Percentiles rank a stretch among this genome's conserved stretches.
phyloP scores from a whole-genome alignment of 2,113 vertebrate species.

The Glareola pratincola region DNA sequence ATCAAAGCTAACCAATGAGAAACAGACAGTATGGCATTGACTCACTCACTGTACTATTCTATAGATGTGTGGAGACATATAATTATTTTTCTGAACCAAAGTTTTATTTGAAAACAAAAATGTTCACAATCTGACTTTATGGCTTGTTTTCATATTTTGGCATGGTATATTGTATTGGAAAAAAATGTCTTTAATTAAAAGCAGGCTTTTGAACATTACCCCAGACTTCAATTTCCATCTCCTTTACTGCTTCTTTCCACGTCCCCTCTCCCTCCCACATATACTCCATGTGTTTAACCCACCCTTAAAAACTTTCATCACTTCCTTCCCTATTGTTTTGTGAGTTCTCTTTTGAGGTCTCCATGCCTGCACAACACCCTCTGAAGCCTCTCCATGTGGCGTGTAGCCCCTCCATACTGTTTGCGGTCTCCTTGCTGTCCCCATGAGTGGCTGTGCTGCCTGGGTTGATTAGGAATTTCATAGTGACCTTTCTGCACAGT shows the following conservation, averaged over 20 bases:
- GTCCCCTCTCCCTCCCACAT: not conserved
- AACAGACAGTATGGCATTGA: slow-evolving; percentile 37
- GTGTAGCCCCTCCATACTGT: not conserved
- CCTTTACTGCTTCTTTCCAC: slow-evolving; percentile 12
- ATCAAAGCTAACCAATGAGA: slow-evolving; percentile 56
- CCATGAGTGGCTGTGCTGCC: not conserved
- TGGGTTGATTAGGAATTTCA: not conserved
- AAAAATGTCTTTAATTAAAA: slow-evolving; percentile 55
- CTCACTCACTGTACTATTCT: not conserved
- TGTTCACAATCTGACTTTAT: slow-evolving; percentile 53
- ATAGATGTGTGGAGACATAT: slow-evolving; percentile 3
- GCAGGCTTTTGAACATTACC: slow-evolving; percentile 15
- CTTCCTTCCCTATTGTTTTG: not conserved
- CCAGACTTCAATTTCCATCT: slow-evolving; percentile 25
- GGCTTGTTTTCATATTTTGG: slow-evolving; percentile 46
- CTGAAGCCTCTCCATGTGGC: not conserved
- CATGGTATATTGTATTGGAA: slow-evolving; percentile 24
- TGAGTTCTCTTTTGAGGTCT: not conserved
- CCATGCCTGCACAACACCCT: not conserved
- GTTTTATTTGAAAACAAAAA: slow-evolving; percentile 57
- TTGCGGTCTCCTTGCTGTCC: not conserved
- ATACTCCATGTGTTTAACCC: slow-evolving; percentile 8
- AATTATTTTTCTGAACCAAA: slow-evolving; percentile 44
- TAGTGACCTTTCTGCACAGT: not conserved
- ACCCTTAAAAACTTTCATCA: not conserved